These are phyloP conservation scores for Tragelaphus strepsiceros DNA, from an alignment of 2,113 vertebrate species.

Conservation along the genomic window DNA sequence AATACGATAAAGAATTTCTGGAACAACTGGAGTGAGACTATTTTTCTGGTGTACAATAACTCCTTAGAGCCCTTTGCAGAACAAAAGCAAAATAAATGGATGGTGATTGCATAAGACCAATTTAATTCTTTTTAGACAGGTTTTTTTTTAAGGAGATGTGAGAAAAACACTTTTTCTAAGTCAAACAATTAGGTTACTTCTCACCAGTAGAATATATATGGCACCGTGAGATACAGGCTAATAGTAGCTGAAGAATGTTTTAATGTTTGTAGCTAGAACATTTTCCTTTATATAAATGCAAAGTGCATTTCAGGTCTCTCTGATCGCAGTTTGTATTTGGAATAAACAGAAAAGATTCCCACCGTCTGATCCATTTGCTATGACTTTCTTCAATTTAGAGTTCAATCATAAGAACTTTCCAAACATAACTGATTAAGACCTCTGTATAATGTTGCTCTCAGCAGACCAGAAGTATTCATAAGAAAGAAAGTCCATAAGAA, in stretches of 20 bases:
- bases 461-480: not conserved
- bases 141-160: not conserved
- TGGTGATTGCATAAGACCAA: slow-evolving; percentile 18
- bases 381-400: not conserved
- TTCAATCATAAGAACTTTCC: slow-evolving; percentile 26
- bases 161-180: slow-evolving; percentile 20
- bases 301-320: not conserved
- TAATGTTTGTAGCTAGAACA: not conserved
- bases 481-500: not conserved
- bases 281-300: slow-evolving; percentile 1
- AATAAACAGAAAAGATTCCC: not conserved
- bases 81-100: slow-evolving; percentile 54
- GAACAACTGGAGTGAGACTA: slow-evolving; percentile 4
- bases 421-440: not conserved
- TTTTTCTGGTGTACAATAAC: slow-evolving; percentile 30
- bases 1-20: slow-evolving; percentile 47
- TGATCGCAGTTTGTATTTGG: not conserved
- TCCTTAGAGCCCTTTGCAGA: not conserved
- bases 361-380: not conserved
- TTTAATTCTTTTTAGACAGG: slow-evolving; percentile 21
- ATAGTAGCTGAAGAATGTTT: not conserved
- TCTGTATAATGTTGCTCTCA: not conserved
- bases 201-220: not conserved
- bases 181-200: slow-evolving; percentile 29
- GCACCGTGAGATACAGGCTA: not conserved